Evolutionary conservation across 1,140 invertebrate genomes (phyloP), one percentile per base, ranked within the genome.

Genomic region (Meloidogyne hapla): DNA sequence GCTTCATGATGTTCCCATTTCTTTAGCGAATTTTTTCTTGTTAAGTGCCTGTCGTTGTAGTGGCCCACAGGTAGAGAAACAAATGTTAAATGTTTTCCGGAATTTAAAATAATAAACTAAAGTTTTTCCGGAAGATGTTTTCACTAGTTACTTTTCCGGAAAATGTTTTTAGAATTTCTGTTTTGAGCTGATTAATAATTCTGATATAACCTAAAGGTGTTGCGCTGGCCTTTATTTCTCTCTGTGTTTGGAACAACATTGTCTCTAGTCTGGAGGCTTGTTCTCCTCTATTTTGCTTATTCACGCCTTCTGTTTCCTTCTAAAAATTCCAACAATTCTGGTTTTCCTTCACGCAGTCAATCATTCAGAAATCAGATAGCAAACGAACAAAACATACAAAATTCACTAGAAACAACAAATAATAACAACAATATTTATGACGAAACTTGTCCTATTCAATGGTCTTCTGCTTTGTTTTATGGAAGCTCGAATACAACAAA

Each of bases 11-110:
- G 42, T 13, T 48, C 64, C 74, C 13, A 70, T 85, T 77, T 87
- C 83, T n/a, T 63, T 86, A 42, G 75, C 79, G 28, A 86, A 87
- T 48, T 86, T 86, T 69, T 86, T 85, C 66, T 70, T 86, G 62
- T 64, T 86, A 10, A 65, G 77, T 25, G 61, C 85, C 6, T 86
- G 85, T 69, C 77, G 85, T 18, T 86, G 82, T 76, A 56, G 80
- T 15, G 83, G 81, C 61, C 75, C 81, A 13, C 72, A 83, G 26
- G 85, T 70, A 61, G 33, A 69, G 48, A 56, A 56, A 56, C 12
- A 56, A 48, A 18, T 15, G 1, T 42, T 42, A 42, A 42, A 8
- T n/a, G 9, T 33, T 33, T 33, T 33, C 33, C 33, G 5, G 15
- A 48, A 48, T 48, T 12, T 18, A 45, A 45, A 45, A 45, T 8